Conservation (phyloP, 2,888 invertebrate species). For the Malachius bipustulatus region DNA sequence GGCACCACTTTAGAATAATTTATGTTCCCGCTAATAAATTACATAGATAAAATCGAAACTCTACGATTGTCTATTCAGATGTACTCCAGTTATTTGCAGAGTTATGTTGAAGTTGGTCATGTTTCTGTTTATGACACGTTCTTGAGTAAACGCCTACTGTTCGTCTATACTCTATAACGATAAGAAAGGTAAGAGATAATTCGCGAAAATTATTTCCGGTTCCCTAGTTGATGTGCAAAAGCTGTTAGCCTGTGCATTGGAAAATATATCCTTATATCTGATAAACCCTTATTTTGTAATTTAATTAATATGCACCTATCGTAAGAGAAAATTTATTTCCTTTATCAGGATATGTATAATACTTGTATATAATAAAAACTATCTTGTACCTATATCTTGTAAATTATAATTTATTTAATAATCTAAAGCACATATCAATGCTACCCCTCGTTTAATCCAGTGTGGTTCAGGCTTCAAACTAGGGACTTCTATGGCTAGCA, state of each 20-base stretch:
- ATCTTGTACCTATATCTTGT: neutral
- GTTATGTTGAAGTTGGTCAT: constrained; percentile 62
- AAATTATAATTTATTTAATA: constrained; percentile 30
- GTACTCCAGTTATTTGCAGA: constrained; percentile 51
- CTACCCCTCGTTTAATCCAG: constrained; percentile 53
- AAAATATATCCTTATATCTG: constrained; percentile 41
- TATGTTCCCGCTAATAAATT: constrained; percentile 51
- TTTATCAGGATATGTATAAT: neutral
- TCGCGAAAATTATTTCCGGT: constrained; percentile 59
- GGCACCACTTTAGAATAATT: constrained; percentile 54
- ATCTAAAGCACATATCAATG: constrained; percentile 43
- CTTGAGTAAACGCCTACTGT: constrained; percentile 65
- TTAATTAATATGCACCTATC: no score
- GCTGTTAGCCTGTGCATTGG: constrained; percentile 60
- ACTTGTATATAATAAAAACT: neutral
- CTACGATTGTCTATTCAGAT: constrained; percentile 59
- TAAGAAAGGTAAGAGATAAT: constrained; percentile 45
- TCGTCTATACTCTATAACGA: constrained; percentile 54
- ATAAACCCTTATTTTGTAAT: constrained; percentile 7
- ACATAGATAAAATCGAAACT: constrained; percentile 51
- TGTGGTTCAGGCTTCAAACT: constrained; percentile 42
- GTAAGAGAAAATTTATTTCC: neutral
- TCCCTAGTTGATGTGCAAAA: constrained; percentile 62
- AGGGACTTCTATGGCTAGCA: constrained; percentile 49
- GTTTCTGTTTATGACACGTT: constrained; percentile 60